phyloP scores from a whole-genome alignment of 2,113 vertebrate genomes.

The Probosciger aterrimus region DNA sequence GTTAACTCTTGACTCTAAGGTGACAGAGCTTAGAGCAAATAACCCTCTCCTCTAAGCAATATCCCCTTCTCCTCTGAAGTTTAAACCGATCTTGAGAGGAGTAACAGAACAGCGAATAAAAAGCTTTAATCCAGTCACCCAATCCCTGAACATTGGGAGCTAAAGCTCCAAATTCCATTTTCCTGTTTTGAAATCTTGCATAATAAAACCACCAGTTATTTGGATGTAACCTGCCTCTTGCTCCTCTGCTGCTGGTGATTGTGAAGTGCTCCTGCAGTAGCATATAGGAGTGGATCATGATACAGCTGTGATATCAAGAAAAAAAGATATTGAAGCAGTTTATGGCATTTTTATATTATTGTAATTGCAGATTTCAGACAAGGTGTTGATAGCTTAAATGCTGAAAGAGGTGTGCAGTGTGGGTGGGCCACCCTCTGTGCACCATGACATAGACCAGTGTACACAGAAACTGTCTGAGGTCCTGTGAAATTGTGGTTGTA shows the following conservation, averaged over 20 bases:
- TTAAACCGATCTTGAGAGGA: not conserved
- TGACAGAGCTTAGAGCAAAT: not conserved
- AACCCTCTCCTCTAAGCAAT: not conserved
- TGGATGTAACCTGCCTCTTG: not conserved
- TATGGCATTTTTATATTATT: not conserved
- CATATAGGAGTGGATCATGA: accelerated
- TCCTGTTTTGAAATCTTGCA: not conserved
- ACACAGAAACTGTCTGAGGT: not conserved
- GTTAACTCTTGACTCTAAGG: not conserved
- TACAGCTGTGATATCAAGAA: not conserved
- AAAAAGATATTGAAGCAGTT: not conserved
- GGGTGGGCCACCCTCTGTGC: not conserved
- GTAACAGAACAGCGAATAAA: not conserved
- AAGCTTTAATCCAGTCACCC: not conserved
- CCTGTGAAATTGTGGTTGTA: accelerated
- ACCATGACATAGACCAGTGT: accelerated
- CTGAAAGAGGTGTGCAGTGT: not conserved
- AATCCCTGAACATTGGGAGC: not conserved
- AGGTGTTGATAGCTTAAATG: not conserved
- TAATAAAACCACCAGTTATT: not conserved
- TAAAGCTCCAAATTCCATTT: slow-evolving; percentile 15
- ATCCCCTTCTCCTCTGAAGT: not conserved
- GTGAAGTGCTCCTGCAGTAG: not conserved
- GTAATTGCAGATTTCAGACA: not conserved
- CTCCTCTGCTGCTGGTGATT: not conserved